Evolutionary conservation across 2,113 vertebrate genomes (phyloP), one percentile per base, ranked within the genome.

Genomic region (Peromyscus californicus): DNA sequence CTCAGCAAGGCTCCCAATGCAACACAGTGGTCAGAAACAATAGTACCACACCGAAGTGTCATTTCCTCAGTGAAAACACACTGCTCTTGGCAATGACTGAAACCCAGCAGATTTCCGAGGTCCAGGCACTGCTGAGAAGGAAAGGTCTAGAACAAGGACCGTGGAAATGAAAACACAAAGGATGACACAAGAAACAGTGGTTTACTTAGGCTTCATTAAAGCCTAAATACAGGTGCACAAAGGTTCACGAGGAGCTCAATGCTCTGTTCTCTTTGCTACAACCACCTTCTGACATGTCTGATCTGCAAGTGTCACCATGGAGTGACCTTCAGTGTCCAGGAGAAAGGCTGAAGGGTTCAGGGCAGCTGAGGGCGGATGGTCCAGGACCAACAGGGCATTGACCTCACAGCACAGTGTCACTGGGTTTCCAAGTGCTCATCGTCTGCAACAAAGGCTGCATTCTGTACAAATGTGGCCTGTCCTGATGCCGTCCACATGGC

Each of bases 61-160:
- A 98, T 98, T 98, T 98, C 98, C 98, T 98, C 98, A 26, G 97
- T 97, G 95, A 98, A 98, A 98, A 98, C 97, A 96, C 98, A 96
- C 98, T 98, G 98, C 94, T 98, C 94, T 98, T 22, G 57, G 98
- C 96, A 98, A 97, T 94, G 98, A 97, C 22, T 61, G 80, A 51
- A 8, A 45, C 42, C 24, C 12, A 45, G 24, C 39, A 48, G 24
- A 45, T 29, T 29, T 48, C 75, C 29, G 39, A n/a, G 36, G 39
- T 39, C 7, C 12, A 10, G 16, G 54, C 10, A 13, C 80, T 39
- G 54, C 39, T 39, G 22, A 61, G 57, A 61, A 83, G 80, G 80
- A 61, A 61, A 26, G 24, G 21, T 59, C 24, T 51, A 51, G 7
- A 1, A 51, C 6, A 16, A 16, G 57, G 21, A 39, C 11, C 9